A percentile compares a stretch with the other conserved stretches of the same genome.
Evolutionary conservation across 2,797 vertebrate genomes (phyloP).

Genomic region (Poliocrania exsul): DNA sequence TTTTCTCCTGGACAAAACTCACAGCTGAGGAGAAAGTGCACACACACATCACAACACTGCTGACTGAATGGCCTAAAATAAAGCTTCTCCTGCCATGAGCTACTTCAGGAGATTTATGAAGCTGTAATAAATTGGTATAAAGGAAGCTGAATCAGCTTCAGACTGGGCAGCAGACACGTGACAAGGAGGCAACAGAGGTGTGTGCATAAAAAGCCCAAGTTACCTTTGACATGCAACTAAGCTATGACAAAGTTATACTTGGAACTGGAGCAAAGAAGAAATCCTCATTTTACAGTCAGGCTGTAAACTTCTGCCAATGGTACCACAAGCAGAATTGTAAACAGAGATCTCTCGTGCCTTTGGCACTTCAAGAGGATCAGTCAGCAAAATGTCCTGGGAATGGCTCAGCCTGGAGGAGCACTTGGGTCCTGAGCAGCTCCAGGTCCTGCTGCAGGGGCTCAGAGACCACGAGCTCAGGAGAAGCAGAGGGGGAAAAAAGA

Average conservation of each 20-base stretch:
- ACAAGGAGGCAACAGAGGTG: neutral
- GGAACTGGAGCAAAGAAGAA: neutral
- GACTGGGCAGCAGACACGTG: neutral
- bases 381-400: neutral
- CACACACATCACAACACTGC: neutral
- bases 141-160: neutral
- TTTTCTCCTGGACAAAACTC: neutral
- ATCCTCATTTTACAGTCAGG: neutral
- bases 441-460: neutral
- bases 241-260: neutral
- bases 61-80: neutral
- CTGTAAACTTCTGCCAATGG: neutral
- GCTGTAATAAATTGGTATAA: neutral
- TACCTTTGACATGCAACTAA: neutral
- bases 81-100: neutral
- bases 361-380: neutral
- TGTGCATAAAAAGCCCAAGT: neutral
- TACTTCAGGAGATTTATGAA: conserved; percentile 7
- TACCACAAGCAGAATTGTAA: neutral
- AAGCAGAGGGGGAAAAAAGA: neutral
- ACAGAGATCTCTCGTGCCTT: accelerated
- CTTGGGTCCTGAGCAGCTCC: neutral
- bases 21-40: neutral
- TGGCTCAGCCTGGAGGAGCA: neutral
- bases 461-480: accelerated